Base-by-base conservation (phyloP, 2,113 vertebrate genomes). In the Leucoraja erinaceus region DNA sequence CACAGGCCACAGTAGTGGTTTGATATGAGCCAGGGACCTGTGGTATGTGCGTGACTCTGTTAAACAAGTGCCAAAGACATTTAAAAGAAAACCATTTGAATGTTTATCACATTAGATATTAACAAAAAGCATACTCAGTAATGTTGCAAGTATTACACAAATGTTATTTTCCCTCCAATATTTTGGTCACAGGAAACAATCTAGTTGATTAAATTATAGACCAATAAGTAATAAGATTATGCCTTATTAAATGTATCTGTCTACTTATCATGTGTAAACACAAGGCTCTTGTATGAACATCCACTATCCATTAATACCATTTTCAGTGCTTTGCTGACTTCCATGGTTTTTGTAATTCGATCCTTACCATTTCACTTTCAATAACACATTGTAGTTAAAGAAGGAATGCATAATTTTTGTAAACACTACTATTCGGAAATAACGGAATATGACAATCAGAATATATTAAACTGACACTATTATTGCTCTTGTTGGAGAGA, bases 1-100 rank as follows among this genome's bases (percentile, higher is more conserved):
- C 94, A 94, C 93, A 94, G 94, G 93, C 94, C 93, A 93, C 94
- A 94, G 94, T 94, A 95, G 94, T 94, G 94, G 95, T 93, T 93
- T 93, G 94, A 93, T 91, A 90, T 93, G 93, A 59, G 74, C 94
- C 84, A 93, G 94, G 95, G 94, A 94, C 94, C 94, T 93, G 93
- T 92, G 4, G 33, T 94, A 22, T 76, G 96, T 25, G 93, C 93
- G 93, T 94, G 94, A 95, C 93, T 76, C 79, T 94, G 95, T 94
- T 94, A 94, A 94, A 94, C 94, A 94, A 94, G 93, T 83, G 0
- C 93, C 93, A n/a, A 93, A 93, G 93, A 93, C 93, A 93, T 94
- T 93, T 88, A 93, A 95, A 94, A 94, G 93, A 93, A 93, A 74
- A 88, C 75, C 93, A 54, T 54, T 20, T 91, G 33, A 91, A 91